Evolutionary conservation across 2,797 vertebrate genomes (phyloP).

Genomic region (Coluber constrictor): DNA sequence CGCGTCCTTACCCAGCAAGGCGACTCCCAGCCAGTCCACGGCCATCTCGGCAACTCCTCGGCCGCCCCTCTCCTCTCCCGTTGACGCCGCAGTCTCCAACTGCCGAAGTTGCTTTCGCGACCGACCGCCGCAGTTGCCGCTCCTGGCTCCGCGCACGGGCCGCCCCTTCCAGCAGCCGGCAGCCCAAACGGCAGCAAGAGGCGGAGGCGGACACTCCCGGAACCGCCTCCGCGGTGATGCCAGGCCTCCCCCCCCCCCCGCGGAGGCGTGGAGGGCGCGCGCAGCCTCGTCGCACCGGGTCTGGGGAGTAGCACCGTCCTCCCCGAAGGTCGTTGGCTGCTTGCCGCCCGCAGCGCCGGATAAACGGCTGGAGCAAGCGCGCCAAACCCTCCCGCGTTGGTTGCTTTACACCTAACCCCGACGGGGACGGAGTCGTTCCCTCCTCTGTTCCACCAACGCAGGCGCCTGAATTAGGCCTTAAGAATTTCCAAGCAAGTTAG

Average conservation of each 20-base stretch:
- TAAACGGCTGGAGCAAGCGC: neutral
- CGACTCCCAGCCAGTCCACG: neutral
- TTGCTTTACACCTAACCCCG: neutral
- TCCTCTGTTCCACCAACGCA: neutral
- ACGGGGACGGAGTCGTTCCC: neutral
- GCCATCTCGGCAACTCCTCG: neutral
- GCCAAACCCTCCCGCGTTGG: neutral
- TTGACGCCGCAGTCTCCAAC: neutral
- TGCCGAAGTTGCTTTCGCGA: neutral
- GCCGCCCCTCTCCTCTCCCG: neutral
- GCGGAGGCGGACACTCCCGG: neutral
- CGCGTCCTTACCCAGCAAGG: neutral
- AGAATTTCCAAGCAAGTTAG: neutral
- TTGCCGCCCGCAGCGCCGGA: neutral
- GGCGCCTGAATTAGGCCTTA: neutral
- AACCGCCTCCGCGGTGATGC: neutral
- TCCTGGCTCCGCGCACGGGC: neutral
- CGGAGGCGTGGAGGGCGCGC: neutral
- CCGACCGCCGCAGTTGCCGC: neutral
- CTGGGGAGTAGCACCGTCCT: neutral
- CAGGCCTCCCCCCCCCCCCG: neutral
- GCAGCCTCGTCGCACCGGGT: rapidly evolving
- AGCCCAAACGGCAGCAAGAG: neutral
- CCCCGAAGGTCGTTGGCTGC: rapidly evolving
- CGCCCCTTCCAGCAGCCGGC: neutral